These are phyloP conservation scores for Leptinotarsa haldemani DNA, from an alignment of 2,888 invertebrate species.

Conservation along the genomic window DNA sequence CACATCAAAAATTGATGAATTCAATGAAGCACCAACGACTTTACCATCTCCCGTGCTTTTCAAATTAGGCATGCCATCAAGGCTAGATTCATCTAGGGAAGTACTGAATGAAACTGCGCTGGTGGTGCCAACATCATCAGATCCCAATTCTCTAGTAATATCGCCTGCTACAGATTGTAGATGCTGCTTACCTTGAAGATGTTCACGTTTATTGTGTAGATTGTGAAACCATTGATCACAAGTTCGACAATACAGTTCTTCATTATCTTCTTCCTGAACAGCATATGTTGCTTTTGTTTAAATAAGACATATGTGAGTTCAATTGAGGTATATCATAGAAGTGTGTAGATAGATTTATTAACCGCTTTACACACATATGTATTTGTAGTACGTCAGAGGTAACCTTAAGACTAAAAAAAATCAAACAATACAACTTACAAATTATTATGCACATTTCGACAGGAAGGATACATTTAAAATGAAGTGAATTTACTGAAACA, in stretches of 20 bases:
- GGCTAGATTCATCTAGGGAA: conserved; percentile 64
- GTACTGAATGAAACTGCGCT: conserved; percentile 53
- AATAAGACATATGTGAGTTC: too few species aligned
- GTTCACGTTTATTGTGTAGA: conserved; percentile 71
- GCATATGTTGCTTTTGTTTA: not conserved
- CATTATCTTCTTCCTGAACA: conserved; percentile 68
- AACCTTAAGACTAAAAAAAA: too few species aligned
- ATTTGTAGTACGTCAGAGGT: too few species aligned
- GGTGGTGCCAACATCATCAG: conserved; percentile 49
- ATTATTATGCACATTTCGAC: too few species aligned
- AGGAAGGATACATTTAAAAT: too few species aligned
- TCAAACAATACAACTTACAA: too few species aligned
- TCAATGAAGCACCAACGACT: conserved; percentile 33
- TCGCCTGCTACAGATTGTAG: conserved; percentile 65
- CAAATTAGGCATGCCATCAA: conserved; percentile 59
- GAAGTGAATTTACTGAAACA: too few species aligned
- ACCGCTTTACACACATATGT: too few species aligned
- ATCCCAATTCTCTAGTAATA: conserved; percentile 61
- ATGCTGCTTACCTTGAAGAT: conserved; percentile 70
- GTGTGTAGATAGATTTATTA: too few species aligned
- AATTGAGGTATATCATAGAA: too few species aligned
- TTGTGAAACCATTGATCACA: conserved; percentile 72
- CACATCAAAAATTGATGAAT: conserved; percentile 58
- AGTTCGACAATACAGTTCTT: conserved; percentile 70
- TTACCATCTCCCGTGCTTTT: conserved; percentile 30